Evolutionary conservation across 1,140 invertebrate genomes (phyloP), one percentile per base, ranked within the genome.

Genomic region (Eriosoma lanigerum): DNA sequence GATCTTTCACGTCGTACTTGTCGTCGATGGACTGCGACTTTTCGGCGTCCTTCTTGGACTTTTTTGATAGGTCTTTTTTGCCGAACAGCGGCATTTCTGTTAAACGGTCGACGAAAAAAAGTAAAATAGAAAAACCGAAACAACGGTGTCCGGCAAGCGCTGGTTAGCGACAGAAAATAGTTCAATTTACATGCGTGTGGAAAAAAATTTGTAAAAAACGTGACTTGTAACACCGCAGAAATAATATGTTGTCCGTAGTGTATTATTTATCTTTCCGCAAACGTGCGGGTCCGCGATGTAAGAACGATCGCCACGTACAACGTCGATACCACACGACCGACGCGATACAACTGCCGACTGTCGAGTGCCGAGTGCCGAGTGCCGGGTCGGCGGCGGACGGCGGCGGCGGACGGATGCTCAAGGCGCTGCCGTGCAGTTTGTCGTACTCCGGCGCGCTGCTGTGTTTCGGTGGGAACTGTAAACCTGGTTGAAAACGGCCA

Each of bases 11-110:
- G n/a, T 78, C 75, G 54, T 78, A 78, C 38, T 78, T 78, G 56
- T 78, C 75, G 5, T 78, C 75, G 54, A 78, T 78, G 17, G 75
- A 78, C 38, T 78, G 75, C 56, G 75, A 26, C 54, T 78, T 78
- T 48, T 78, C 75, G 13, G 75, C 54, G 21, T 78, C 75, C 54
- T 78, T 78, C 21, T 78, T 78, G 26, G 72, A 32, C 44, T 78
- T 78, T 44, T 78, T 78, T 38, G 68, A 72, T 46, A 78, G 15
- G 56, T 78, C 75, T n/a, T 78, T 78, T 17, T 62, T 78, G 17
- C 75, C 75, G 56, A 78, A 78, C 56, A 78, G 54, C 17, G 75
- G 75, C 75, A 78, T 78, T 2, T n/a, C 17, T 38, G 29, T 15
- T 19, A 50, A 24, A 6, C 19, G 29, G 10, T 29, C n/a, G 4